Evolutionary conservation across 1,140 invertebrate genomes (phyloP), one percentile per base, ranked within the genome.

Genomic region (Drosophila nigromelanica): DNA sequence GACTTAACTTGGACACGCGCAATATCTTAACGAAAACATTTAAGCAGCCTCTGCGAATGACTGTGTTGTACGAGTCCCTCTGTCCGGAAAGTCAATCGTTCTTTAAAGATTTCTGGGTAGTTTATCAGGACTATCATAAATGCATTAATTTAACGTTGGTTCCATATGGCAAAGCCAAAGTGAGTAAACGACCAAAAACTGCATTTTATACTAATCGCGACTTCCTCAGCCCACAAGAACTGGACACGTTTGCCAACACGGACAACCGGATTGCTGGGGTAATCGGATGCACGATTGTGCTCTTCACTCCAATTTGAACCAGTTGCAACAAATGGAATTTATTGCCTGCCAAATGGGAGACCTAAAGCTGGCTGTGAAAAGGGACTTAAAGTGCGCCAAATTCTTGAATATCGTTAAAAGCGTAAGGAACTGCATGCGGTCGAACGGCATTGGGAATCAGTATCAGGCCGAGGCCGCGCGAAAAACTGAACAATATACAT

Each of bases 271-370:
- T 14, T 72, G 69, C 24, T 35, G 39, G 62, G 62, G 47, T 5
- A 72, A 72, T 60, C 47, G 43, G 2, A 37, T 72, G 39, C 69
- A 72, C 4, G 33, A 47, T 21, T 73, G 70, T 21, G 55, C 54
- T 11, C 39, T 67, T n/a, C 62, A 45, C 33, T 27, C 54, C 3
- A 11, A 60, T 11, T 30, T 56, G 18, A 39, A 27, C 37, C 47
- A 67, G 11, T 43, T 66, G 6, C 15, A 67, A 47, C 27, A 73
- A 48, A 5, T 67, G 14, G 4, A 39, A 39, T 73, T 59, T 35
- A 33, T 73, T 4, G 3, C 21, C 1, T 73, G 70, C 15, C 62
- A 67, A 12, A 40, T 67, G 24, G 5, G 37, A 42, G 27, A 58
- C 14, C 4, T 55, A 4, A 24, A 24, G 8, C 15, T 37, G 7